Percentiles rank a stretch among this genome's conserved stretches.
These are phyloP conservation scores for Melanotaenia parkinsoni DNA, from an alignment of 2,797 vertebrate species.

Conservation along the genomic window DNA sequence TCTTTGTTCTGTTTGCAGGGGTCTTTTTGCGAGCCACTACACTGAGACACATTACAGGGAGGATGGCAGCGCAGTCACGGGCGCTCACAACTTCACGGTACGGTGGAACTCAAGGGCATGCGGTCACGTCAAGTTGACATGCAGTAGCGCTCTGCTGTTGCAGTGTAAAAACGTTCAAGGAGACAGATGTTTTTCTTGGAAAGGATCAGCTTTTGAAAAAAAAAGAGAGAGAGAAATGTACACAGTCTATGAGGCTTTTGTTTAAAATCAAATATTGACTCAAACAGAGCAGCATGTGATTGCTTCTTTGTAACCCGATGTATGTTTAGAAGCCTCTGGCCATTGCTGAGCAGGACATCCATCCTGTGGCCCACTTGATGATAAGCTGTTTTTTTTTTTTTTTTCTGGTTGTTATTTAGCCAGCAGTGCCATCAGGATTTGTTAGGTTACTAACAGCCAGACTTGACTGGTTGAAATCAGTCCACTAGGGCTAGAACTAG, in stretches of 20 bases:
- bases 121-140: constrained; percentile 54
- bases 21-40: constrained; percentile 88
- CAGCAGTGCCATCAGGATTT: constrained; percentile 65
- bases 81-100: constrained; percentile 86
- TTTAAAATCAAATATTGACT: constrained; percentile 10
- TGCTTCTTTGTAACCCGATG: constrained; percentile 1
- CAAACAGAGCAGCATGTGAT: not conserved
- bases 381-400: constrained; percentile 62
- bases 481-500: not conserved
- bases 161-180: constrained; percentile 16
- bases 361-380: constrained; percentile 58
- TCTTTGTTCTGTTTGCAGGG: constrained; percentile 76
- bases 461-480: constrained; percentile 18
- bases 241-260: not conserved
- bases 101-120: constrained; percentile 54
- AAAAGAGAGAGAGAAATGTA: not conserved
- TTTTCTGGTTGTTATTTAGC: constrained; percentile 43
- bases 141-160: constrained; percentile 25
- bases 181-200: constrained; percentile 15
- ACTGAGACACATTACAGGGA: constrained; percentile 90
- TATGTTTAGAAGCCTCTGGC: constrained; percentile 27
- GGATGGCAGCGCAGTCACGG: constrained; percentile 86
- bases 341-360: constrained; percentile 15
- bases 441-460: constrained; percentile 10
- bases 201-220: not conserved